Percentiles rank a stretch among this genome's conserved stretches.
phyloP scores from a whole-genome alignment of 2,113 vertebrate species.

The Ceratotherium simum region DNA sequence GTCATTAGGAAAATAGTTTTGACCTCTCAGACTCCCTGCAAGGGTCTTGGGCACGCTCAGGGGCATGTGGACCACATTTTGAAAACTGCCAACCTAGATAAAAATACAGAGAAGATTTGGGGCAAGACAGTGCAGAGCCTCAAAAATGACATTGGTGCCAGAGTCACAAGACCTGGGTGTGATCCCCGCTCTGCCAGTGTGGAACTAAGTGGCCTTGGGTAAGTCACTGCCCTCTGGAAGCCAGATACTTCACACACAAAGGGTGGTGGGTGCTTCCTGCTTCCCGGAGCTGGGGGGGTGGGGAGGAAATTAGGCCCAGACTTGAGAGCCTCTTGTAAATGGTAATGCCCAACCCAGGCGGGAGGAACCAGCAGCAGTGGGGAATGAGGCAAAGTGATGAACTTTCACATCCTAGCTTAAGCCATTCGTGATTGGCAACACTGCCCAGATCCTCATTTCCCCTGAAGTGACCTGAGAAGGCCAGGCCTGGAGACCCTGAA shows the following conservation, averaged over 20 bases:
- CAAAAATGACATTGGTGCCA: neutral
- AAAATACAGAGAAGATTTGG: neutral
- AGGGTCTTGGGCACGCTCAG: neutral
- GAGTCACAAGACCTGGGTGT: neutral
- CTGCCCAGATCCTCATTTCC: neutral
- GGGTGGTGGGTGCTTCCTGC: neutral
- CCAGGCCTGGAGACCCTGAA: neutral
- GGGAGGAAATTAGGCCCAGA: neutral
- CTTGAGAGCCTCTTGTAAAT: neutral
- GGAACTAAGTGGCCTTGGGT: neutral
- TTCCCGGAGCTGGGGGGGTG: neutral
- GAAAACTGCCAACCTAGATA: neutral
- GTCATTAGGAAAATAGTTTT: neutral
- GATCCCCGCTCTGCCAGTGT: neutral
- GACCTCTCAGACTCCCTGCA: neutral
- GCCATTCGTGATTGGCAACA: neutral
- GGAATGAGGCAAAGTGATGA: neutral
- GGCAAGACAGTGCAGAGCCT: too few relatives aligned
- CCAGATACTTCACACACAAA: neutral
- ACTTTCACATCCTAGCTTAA: neutral
- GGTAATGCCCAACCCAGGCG: neutral
- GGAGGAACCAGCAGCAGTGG: neutral
- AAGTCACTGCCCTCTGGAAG: neutral
- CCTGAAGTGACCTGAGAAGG: neutral
- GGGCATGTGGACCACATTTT: neutral